Evolutionary conservation across 2,113 vertebrate genomes (phyloP), one percentile per base, ranked within the genome.

Genomic region (Nothobranchius kuhntae): DNA sequence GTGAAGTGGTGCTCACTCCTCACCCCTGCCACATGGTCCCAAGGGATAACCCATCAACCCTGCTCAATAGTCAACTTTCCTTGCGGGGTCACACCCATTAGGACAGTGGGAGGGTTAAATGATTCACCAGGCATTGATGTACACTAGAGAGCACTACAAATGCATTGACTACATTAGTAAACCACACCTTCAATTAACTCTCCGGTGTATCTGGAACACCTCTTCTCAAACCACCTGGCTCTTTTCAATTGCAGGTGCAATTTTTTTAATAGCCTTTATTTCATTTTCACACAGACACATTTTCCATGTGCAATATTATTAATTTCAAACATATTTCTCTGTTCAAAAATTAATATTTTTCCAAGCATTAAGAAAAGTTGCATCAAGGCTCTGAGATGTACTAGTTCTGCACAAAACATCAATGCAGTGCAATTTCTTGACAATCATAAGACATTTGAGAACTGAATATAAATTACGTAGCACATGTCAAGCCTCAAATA

Each of bases 331-430:
- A 7, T 42, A 9, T 42, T 56, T 13, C 47, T 71, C 7, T 7
- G 38, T 38, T 55, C 52, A 42, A 42, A 30, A 11, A 56, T 8
- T 66, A 4, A 30, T 30, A 30, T 6, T 21, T 57, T 71, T 17
- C 3, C 26, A 66, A 62, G 53, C 13, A 71, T 61, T 6, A 26
- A 11, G 51, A 60, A 69, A 9, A 56, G 7, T 42, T 65, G 44
- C 65, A 57, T 65, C 6, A 24, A 40, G 40, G 60, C 47, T 68
- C 11, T 59, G n/a, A 76, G 53, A 3, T 26, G 36, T 57, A 17
- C 59, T 59, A 61, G 61, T 59, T 45, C 42, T 35, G 9, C 0
- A 53, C 11, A 62, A 71, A 68, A 78, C 77, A 73, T 55, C 63
- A 63, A 57, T n/a, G 6, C 55, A 59, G 21, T 26, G 6, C 9